Evolutionary conservation across 2,113 vertebrate species (phyloP), one percentile per base, ranked within the genome.

Genomic region (Nothoprocta pentlandii): DNA sequence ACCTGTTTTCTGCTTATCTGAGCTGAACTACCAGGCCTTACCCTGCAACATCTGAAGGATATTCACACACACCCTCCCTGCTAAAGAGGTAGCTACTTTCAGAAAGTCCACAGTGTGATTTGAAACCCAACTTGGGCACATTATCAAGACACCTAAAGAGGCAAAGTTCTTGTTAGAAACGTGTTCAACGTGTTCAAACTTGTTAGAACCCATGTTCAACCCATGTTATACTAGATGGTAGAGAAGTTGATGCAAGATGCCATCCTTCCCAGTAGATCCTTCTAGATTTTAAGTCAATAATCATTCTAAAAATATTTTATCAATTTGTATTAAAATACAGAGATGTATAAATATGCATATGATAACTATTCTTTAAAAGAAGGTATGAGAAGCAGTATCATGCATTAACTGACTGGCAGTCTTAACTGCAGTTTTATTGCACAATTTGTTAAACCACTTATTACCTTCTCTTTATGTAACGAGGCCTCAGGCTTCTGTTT

Each of bases 321-420:
- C 73, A 51, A 69, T 12, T 8, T 30, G 2, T 41, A 77, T 70
- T 80, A 22, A 61, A 95, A 94, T 79, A 21, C 10, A 88, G 46
- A 63, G 8, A 61, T 39, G 64, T 8, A 25, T 32, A 94, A 92
- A 46, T 20, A 77, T 25, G 30, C 22, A n/a, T 49, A 77, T 7
- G n/a, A 76, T 7, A 44, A 8, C 0, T 36, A 8, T 36, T 82
- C 42, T 56, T 64, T 61, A 68, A 51, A 51, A 79, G 68, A 76
- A 87, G 15, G 7, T 90, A 22, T 67, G 46, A 90, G 85, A 90
- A 67, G 15, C n/a, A 78, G 34, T 49, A 30, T 44, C 10, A 23
- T 2, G 0, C 10, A 19, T 79, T 39, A 84, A 42, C 22, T 0
- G 0, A 26, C 19, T 32, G 5, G 6, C 47, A 8, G 2, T 1